These are phyloP conservation scores for Coelinius sp. DNA, from an alignment of 2,888 invertebrate genomes.

Conservation along the genomic window DNA sequence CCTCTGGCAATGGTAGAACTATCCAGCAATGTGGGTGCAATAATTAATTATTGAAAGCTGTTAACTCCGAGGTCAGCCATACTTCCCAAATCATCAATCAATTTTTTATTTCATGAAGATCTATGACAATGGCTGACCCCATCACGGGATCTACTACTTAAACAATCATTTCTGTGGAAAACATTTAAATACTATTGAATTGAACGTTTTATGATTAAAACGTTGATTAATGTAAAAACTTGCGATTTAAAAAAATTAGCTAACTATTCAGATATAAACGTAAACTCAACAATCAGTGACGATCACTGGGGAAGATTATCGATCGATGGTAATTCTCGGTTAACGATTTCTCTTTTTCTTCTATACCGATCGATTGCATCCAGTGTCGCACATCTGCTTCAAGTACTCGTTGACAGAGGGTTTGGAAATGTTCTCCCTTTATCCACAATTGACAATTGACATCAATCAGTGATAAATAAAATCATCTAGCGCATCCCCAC, in stretches of 20 bases:
- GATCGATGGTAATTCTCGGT: slow-evolving; percentile 32
- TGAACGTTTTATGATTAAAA: slow-evolving; percentile 32
- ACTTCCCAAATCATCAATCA: background rate
- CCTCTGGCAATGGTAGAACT: slow-evolving; percentile 63
- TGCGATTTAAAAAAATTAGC: slow-evolving; percentile 46
- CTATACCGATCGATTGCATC: slow-evolving; percentile 44
- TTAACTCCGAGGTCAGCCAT: background rate
- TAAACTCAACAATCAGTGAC: slow-evolving; percentile 51
- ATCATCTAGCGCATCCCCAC: slow-evolving; percentile 26
- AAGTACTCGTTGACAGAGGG: slow-evolving; percentile 47
- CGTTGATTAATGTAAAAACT: slow-evolving; percentile 12
- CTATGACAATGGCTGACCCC: background rate
- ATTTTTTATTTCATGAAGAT: background rate
- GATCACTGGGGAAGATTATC: slow-evolving; percentile 49
- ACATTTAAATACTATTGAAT: slow-evolving; percentile 40
- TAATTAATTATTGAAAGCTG: slow-evolving; percentile 45
- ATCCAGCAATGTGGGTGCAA: slow-evolving; percentile 55
- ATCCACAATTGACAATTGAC: slow-evolving; percentile 18
- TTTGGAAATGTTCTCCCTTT: slow-evolving; percentile 40
- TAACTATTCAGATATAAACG: slow-evolving; percentile 48
- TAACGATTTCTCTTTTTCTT: slow-evolving; percentile 17
- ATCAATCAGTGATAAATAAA: background rate
- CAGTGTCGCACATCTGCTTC: slow-evolving; percentile 44
- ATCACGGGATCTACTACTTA: slow-evolving; percentile 33
- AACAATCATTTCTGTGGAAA: slow-evolving; percentile 44